Base-by-base conservation (phyloP, 2,888 invertebrate species). In the Rhorus exstirpatorius region DNA sequence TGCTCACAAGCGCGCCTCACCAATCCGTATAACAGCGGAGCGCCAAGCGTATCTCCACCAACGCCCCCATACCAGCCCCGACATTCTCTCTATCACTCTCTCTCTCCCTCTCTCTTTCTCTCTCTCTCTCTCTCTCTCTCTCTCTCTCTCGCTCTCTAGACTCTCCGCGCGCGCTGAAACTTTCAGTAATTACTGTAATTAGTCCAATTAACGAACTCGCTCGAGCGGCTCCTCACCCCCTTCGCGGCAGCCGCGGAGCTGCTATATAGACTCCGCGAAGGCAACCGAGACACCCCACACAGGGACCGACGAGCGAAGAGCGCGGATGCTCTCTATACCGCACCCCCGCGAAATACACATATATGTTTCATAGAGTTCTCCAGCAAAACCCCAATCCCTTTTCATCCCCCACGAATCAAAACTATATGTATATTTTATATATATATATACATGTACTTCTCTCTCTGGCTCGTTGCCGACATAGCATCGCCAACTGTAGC, bases 151-250 rank as follows among this genome's bases (percentile, higher is more conserved):
- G 35, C 78, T 41, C 60, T 19, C 38, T 26, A 14, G 67, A 61
- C 77, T 81, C 72, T 58, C 61, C 81, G 78, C 83, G 77, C 84
- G 87, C 87, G 90, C 90, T 91, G 91, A 92, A 92, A 92, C 92
- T 92, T 92, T 92, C 91, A 91, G 92, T 92, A 92, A 92, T 92
- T 92, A 92, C 92, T 88, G 91, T 92, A 92, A 92, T 92, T 92
- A 92, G 92, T 92, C 92, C 92, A 92, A 92, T 92, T 92, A 92
- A 92, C 92, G 90, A 91, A 92, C 92, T 92, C 91, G 91, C 90
- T 92, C 89, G 89, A 90, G 90, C 90, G 88, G 44, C 72, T 71
- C 61, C 72, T 79, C 71, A 67, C 41, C 70, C 63, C 31, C 87
- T 88, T 86, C 88, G 72, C 67, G 70, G 76, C 75, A 83, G 79